Conservation (phyloP, 2,113 vertebrate species). For the Uropsilus gracilis region DNA sequence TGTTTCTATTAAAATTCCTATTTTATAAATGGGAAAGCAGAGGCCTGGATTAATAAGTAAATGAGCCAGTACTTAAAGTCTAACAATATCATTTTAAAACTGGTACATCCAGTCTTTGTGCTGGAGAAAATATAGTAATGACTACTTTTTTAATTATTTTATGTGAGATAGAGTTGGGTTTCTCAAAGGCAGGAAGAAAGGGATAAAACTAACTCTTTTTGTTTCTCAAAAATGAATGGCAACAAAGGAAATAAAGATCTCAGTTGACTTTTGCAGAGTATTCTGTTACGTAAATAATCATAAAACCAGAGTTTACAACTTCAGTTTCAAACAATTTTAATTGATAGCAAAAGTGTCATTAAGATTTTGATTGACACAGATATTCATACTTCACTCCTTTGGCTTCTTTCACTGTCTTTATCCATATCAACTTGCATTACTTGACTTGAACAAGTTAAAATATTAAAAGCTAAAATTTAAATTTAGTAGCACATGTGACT, state of each 20-base stretch:
- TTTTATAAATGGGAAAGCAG: background rate
- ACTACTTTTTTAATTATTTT: background rate
- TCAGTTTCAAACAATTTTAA: slow-evolving; percentile 3
- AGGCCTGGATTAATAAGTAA: background rate
- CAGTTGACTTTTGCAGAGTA: background rate
- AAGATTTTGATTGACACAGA: background rate
- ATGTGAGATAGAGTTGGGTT: background rate
- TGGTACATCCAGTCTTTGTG: background rate
- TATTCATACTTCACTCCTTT: background rate
- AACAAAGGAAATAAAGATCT: background rate
- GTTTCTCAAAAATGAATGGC: background rate
- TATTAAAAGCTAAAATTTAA: background rate
- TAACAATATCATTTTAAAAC: background rate
- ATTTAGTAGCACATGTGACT: background rate
- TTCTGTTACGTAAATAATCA: background rate
- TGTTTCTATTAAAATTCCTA: background rate
- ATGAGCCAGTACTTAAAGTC: background rate
- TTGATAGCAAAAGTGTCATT: background rate
- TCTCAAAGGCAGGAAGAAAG: background rate
- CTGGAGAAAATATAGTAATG: background rate
- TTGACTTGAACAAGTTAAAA: background rate
- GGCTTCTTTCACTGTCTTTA: background rate
- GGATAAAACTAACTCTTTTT: background rate
- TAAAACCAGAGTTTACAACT: background rate
- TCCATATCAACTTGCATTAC: background rate